These are phyloP conservation scores for Colius striatus DNA, from an alignment of 2,113 vertebrate genomes.

Conservation along the genomic window DNA sequence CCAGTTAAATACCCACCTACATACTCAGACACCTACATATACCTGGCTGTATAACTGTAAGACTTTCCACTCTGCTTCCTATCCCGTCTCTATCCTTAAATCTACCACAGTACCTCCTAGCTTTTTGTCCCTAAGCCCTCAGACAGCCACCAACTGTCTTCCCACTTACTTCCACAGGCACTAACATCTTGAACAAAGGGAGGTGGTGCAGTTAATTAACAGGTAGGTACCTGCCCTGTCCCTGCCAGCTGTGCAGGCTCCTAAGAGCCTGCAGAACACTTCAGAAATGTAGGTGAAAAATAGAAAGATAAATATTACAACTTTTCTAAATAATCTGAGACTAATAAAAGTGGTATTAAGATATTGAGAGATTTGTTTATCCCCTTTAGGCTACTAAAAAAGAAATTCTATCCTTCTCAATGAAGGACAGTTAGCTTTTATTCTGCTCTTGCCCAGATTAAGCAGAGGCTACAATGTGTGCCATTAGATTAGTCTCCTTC, in stretches of 20 bases:
- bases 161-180: not conserved
- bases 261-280: not conserved
- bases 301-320: not conserved
- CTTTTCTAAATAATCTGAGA: not conserved
- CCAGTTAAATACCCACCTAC: not conserved
- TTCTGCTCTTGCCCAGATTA: not conserved
- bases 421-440: not conserved
- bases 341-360: not conserved
- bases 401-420: not conserved
- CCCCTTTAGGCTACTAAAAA: not conserved
- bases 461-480: not conserved
- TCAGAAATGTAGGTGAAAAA: not conserved
- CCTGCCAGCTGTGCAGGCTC: not conserved
- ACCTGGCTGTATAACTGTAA: rapidly evolving
- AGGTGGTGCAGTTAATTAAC: not conserved
- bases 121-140: not conserved
- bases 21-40: rapidly evolving
- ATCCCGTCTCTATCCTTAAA: no score
- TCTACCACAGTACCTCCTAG: not conserved
- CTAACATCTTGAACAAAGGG: not conserved
- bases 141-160: not conserved
- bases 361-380: rapidly evolving
- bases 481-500: not conserved
- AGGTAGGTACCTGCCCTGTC: not conserved
- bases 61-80: not conserved